Percentiles rank a stretch among this genome's conserved stretches.
phyloP scores from a whole-genome alignment of 2,888 invertebrate species.

The Lymantria monacha region DNA sequence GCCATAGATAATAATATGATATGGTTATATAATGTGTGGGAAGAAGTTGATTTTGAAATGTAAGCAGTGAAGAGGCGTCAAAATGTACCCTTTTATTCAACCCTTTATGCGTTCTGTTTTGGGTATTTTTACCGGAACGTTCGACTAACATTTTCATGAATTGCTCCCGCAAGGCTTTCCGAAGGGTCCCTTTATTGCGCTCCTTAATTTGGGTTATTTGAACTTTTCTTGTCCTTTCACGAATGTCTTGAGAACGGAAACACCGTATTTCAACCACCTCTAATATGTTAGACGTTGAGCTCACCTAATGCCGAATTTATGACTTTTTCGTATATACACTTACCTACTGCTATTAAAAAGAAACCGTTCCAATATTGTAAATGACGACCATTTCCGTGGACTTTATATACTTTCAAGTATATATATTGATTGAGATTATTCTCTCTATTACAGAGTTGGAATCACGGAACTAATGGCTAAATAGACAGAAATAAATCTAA shows the following conservation, averaged over 20 bases:
- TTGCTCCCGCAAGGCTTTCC: conserved; percentile 66
- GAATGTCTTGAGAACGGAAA: conserved; percentile 51
- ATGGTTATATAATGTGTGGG: conserved; percentile 1
- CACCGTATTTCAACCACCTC: conserved; percentile 47
- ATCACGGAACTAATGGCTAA: no score
- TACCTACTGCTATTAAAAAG: conserved; percentile 11
- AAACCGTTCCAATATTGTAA: conserved; percentile 6
- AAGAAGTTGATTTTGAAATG: conserved; percentile 20
- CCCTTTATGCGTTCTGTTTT: conserved; percentile 52
- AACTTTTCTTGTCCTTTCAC: conserved; percentile 63
- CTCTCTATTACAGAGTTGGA: not conserved
- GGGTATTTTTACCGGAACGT: conserved; percentile 58
- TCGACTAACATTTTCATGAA: conserved; percentile 65
- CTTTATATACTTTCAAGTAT: not conserved
- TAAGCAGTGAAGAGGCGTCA: conserved; percentile 22
- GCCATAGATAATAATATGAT: not conserved
- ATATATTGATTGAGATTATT: conserved; percentile 3
- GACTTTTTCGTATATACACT: conserved; percentile 28
- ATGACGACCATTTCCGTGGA: not conserved
- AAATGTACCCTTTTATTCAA: conserved; percentile 46
- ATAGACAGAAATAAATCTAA: conserved; percentile 3
- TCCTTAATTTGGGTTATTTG: conserved; percentile 71
- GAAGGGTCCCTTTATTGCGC: conserved; percentile 67
- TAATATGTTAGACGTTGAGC: conserved; percentile 30
- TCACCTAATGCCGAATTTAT: conserved; percentile 43